Percentiles rank a stretch among this genome's conserved stretches.
phyloP scores from a whole-genome alignment of 2,113 vertebrate genomes.

The Sylvilagus bachmani region DNA sequence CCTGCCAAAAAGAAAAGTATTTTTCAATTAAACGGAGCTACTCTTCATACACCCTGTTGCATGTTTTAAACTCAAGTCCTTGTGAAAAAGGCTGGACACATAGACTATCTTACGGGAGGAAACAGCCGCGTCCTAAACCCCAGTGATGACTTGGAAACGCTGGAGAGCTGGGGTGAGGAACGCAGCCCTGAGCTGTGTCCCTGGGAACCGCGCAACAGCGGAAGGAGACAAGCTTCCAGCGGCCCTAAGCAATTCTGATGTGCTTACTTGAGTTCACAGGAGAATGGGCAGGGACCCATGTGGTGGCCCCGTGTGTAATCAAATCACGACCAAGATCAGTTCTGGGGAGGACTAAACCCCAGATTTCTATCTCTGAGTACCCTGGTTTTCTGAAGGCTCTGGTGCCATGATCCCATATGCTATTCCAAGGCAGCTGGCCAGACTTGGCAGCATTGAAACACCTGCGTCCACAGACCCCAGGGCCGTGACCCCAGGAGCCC shows the following conservation, averaged over 20 bases:
- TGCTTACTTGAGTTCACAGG: background rate
- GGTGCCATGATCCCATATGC: background rate
- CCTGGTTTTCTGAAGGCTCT: background rate
- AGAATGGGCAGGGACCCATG: background rate
- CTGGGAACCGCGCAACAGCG: background rate
- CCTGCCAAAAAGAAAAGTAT: slow-evolving; percentile 60
- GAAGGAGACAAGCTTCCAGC: background rate
- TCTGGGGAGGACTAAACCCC: background rate
- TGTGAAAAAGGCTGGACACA: background rate
- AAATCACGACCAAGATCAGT: background rate
- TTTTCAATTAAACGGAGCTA: slow-evolving; percentile 24
- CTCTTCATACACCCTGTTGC: background rate
- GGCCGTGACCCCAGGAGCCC: background rate
- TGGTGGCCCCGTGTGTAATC: background rate
- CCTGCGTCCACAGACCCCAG: background rate
- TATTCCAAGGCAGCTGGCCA: background rate
- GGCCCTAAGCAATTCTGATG: background rate
- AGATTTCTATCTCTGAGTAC: background rate
- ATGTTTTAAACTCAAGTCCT: background rate
- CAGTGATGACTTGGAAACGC: background rate
- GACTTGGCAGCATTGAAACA: background rate
- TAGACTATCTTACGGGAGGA: background rate
- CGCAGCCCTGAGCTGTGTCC: background rate
- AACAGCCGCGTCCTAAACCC: slow-evolving; percentile 3
- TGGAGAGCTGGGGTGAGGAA: background rate